A percentile compares a stretch with the other conserved stretches of the same genome.
These are phyloP conservation scores for Ceriagrion tenellum DNA, from an alignment of 2,888 invertebrate species.

Conservation along the genomic window DNA sequence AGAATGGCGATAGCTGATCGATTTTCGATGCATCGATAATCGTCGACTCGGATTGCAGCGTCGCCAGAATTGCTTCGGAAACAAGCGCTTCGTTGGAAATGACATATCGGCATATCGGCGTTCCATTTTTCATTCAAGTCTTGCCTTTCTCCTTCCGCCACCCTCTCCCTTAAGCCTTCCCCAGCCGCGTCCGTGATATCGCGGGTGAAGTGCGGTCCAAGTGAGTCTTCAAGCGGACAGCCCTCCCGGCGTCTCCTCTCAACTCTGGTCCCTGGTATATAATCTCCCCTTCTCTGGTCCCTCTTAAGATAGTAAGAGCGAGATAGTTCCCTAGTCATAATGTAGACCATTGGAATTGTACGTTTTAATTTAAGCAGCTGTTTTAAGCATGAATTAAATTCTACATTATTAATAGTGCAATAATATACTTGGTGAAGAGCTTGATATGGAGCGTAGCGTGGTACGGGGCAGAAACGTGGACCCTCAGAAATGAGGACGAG, in stretches of 20 bases:
- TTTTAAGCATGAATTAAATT: too few relatives aligned
- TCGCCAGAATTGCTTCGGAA: conserved; percentile 24
- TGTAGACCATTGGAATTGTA: too few relatives aligned
- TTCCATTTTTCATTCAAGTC: conserved; percentile 13
- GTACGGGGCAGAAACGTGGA: too few relatives aligned
- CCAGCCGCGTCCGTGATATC: background rate
- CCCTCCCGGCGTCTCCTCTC: background rate
- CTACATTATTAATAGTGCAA: too few relatives aligned
- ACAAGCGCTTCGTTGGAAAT: conserved; percentile 27
- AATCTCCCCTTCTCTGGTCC: too few relatives aligned
- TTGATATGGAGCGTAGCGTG: too few relatives aligned
- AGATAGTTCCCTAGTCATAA: too few relatives aligned
- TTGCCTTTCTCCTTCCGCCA: background rate
- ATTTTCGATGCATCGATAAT: conserved; percentile 52
- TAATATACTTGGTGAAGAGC: too few relatives aligned
- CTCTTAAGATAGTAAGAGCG: too few relatives aligned
- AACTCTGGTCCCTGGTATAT: too few relatives aligned
- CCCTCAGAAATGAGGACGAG: too few relatives aligned
- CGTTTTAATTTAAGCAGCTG: too few relatives aligned
- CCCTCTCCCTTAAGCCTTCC: background rate
- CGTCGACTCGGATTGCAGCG: conserved; percentile 14
- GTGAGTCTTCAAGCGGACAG: background rate
- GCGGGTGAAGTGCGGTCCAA: background rate
- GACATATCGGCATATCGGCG: conserved; percentile 44
- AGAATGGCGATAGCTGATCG: conserved; percentile 14